Conservation (phyloP, 2,113 vertebrate genomes). For the Kryptolebias marmoratus region DNA sequence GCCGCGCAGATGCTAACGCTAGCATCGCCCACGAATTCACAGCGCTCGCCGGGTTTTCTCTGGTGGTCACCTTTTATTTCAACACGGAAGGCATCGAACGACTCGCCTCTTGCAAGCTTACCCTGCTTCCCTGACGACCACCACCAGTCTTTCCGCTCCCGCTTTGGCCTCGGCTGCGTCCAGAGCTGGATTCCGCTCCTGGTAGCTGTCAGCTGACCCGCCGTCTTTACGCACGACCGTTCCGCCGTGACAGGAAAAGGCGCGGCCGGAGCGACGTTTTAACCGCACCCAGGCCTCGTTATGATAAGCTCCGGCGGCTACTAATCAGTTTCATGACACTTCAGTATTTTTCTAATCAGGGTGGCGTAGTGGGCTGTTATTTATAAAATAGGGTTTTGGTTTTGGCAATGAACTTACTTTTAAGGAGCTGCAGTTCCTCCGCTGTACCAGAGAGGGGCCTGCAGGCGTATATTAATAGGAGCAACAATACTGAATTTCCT, state of each 20-base stretch:
- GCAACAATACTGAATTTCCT: background rate
- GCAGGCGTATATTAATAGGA: background rate
- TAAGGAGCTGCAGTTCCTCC: background rate
- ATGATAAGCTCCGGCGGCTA: slow-evolving; percentile 40
- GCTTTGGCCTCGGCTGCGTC: slow-evolving; percentile 22
- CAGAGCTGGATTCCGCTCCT: slow-evolving; percentile 39
- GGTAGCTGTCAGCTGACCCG: slow-evolving; percentile 75
- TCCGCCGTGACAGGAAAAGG: slow-evolving; percentile 73
- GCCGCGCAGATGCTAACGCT: slow-evolving; percentile 51
- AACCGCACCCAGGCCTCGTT: slow-evolving; percentile 72
- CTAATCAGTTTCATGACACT: background rate
- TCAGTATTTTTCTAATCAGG: background rate
- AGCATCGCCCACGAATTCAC: slow-evolving; percentile 32
- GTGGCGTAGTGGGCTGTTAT: too few relatives aligned
- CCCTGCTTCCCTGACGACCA: slow-evolving; percentile 58
- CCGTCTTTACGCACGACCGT: slow-evolving; percentile 61
- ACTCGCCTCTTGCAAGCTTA: slow-evolving; percentile 16
- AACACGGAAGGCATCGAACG: background rate
- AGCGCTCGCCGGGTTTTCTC: slow-evolving; percentile 3
- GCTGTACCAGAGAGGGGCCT: background rate
- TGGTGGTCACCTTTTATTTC: background rate
- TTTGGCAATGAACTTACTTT: background rate
- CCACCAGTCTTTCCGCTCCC: slow-evolving; percentile 34
- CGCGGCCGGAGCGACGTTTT: slow-evolving; percentile 60
- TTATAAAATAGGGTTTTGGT: background rate